A percentile compares a stretch with the other conserved stretches of the same genome.
phyloP scores from a whole-genome alignment of 2,888 invertebrate genomes.

The Macrosiphum euphorbiae region DNA sequence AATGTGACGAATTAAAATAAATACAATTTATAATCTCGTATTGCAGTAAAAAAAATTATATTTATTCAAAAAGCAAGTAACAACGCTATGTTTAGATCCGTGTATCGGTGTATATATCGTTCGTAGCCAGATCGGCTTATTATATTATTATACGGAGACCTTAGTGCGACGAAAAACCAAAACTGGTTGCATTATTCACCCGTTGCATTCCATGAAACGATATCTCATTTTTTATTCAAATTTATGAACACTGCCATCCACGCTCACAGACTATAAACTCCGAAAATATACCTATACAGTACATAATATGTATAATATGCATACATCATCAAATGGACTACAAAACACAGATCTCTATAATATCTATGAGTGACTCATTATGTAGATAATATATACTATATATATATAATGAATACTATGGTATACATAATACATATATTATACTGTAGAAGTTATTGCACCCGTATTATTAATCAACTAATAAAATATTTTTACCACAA shows the following conservation, averaged over 20 bases:
- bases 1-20: background rate
- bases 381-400: too few relatives aligned
- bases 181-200: conserved; percentile 62
- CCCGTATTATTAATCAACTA: background rate
- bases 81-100: background rate
- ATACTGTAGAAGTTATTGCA: background rate
- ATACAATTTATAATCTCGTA: background rate
- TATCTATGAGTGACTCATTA: background rate
- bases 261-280: background rate
- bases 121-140: conserved; percentile 35
- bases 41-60: background rate
- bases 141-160: background rate
- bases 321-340: background rate
- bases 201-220: conserved; percentile 58
- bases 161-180: conserved; percentile 26
- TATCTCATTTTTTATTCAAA: conserved; percentile 64
- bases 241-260: conserved; percentile 35
- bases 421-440: too few relatives aligned
- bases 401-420: too few relatives aligned
- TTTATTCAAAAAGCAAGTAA: background rate
- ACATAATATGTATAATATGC: background rate
- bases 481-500: background rate
- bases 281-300: background rate
- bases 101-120: background rate
- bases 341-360: background rate